Evolutionary conservation across 1,140 invertebrate species (phyloP).

Genomic region (Ceratina australensis): DNA sequence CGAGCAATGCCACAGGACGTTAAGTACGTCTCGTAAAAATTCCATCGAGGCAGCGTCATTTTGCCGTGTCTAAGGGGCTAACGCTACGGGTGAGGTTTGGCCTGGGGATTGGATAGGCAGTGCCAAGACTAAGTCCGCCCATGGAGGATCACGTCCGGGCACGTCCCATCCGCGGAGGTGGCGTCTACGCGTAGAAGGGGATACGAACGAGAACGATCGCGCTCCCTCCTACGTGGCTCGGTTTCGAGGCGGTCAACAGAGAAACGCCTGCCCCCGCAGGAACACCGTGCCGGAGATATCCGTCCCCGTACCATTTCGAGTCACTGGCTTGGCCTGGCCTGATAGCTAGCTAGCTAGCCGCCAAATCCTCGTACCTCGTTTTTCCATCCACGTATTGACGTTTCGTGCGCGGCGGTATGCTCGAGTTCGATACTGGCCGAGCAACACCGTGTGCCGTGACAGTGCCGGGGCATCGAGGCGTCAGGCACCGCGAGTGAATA

Average conservation of each 20-base stretch:
- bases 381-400: constrained; percentile 52
- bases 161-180: constrained; percentile 49
- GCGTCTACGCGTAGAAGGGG: constrained; percentile 21
- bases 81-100: constrained; percentile 1
- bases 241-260: constrained; percentile 63
- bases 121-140: constrained; percentile 17
- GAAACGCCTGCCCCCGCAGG: constrained; percentile 49
- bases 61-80: constrained; percentile 59
- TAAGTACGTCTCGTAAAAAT: constrained; percentile 79
- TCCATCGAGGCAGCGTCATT: constrained; percentile 76
- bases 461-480: constrained; percentile 2
- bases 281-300: constrained; percentile 56
- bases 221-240: constrained; percentile 56
- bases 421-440: not conserved
- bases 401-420: constrained; percentile 45
- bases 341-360: constrained; percentile 59
- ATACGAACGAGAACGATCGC: constrained; percentile 28
- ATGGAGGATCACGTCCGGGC: constrained; percentile 14
- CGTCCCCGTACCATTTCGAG: constrained; percentile 75
- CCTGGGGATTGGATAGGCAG: constrained; percentile 21
- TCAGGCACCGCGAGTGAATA: constrained; percentile 11
- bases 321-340: constrained; percentile 74
- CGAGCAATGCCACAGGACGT: constrained; percentile 61
- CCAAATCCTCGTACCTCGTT: constrained; percentile 49
- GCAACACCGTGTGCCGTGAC: constrained; percentile 11